Conservation (phyloP, 2,113 vertebrate species). For the Stercorarius parasiticus region DNA sequence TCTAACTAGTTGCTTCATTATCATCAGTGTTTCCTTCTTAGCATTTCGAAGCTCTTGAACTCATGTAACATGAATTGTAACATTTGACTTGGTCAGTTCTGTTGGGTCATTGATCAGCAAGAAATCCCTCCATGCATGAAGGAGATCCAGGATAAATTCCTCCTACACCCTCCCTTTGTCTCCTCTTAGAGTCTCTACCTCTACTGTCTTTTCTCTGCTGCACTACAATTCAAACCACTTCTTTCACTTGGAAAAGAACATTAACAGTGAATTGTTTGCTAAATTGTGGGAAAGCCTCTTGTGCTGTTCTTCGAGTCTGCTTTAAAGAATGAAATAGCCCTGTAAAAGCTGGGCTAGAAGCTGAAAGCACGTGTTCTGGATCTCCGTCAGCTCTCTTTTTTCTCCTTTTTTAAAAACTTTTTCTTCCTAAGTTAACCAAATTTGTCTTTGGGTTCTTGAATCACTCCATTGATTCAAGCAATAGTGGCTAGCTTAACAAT, state of each 20-base stretch:
- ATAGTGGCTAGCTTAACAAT: not conserved
- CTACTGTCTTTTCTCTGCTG: not conserved
- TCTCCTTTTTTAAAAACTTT: not conserved
- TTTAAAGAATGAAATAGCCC: not conserved
- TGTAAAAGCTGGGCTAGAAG: not conserved
- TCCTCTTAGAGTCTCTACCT: not conserved
- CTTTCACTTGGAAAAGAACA: not conserved
- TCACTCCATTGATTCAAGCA: conserved; percentile 73
- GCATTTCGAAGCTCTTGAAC: conserved; percentile 57
- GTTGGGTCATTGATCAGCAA: conserved; percentile 40
- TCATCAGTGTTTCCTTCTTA: conserved; percentile 47
- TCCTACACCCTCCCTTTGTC: not conserved
- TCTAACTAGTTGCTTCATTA: conserved; percentile 47
- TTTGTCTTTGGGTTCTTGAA: conserved; percentile 73
- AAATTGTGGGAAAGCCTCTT: not conserved
- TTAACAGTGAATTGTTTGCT: not conserved
- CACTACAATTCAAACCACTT: not conserved
- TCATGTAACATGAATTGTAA: conserved; percentile 48
- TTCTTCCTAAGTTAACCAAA: conserved; percentile 6
- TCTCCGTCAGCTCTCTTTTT: conserved; percentile 66
- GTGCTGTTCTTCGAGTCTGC: not conserved
- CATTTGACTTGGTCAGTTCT: conserved; percentile 27
- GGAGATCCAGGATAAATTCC: conserved; percentile 76
- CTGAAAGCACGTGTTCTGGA: conserved; percentile 68
- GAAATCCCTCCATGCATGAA: conserved; percentile 35